Evolutionary conservation across 2,113 vertebrate species (phyloP).

Genomic region (Myrmophylax atrothorax): DNA sequence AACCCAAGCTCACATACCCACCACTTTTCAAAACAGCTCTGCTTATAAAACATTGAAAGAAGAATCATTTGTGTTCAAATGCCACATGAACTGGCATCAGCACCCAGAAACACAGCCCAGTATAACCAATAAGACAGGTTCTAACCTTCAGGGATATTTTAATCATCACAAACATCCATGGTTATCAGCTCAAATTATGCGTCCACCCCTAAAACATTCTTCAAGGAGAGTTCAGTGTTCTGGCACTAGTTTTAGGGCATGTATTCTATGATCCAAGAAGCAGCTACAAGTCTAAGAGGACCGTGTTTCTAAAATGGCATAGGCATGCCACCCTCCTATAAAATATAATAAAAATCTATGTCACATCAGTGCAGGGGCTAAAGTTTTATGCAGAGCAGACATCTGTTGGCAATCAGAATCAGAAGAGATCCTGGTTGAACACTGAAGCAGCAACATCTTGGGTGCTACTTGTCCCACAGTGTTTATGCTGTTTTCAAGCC

Average conservation of each 20-base stretch:
- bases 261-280: not conserved
- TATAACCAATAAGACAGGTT: slow-evolving; percentile 55
- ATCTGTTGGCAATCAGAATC: not conserved
- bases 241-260: slow-evolving; percentile 33
- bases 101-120: not conserved
- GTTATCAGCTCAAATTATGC: slow-evolving; percentile 45
- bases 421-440: not conserved
- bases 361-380: not conserved
- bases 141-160: slow-evolving; percentile 48
- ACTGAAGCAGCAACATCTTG: not conserved
- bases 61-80: not conserved
- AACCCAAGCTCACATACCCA: not conserved
- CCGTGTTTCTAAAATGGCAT: not conserved
- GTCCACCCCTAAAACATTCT: not conserved
- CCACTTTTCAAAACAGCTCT: not conserved
- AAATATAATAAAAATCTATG: not conserved
- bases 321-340: not conserved
- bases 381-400: not conserved
- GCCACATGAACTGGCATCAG: not conserved
- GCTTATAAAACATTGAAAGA: not conserved
- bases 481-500: not conserved
- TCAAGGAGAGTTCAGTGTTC: not conserved
- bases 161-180: slow-evolving; percentile 20
- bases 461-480: not conserved
- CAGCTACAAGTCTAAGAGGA: not conserved